Conservation (phyloP, 1,140 invertebrate species). For the Asobara japonica region DNA sequence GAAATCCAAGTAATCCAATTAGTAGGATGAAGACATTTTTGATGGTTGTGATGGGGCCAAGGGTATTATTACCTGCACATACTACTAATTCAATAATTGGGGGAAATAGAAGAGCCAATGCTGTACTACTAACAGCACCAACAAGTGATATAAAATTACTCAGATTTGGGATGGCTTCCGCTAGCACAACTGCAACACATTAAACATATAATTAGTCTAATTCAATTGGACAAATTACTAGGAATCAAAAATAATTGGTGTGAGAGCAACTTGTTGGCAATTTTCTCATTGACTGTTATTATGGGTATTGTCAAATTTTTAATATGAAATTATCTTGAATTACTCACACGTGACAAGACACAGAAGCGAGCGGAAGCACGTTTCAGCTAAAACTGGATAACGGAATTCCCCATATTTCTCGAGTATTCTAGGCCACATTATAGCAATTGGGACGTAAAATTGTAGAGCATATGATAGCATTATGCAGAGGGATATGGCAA, state of each 20-base stretch:
- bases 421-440: constrained; percentile 70
- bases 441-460: constrained; percentile 83
- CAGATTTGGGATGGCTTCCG: constrained; percentile 83
- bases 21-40: constrained; percentile 76
- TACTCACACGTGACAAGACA: constrained; percentile 83
- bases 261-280: not conserved
- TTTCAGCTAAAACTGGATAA: constrained; percentile 69
- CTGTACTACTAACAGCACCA: constrained; percentile 87
- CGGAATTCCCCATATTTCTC: constrained; percentile 66
- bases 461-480: constrained; percentile 86
- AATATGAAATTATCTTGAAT: not conserved
- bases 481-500: constrained; percentile 80
- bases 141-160: constrained; percentile 90
- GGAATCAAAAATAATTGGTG: not conserved
- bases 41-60: constrained; percentile 60
- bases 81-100: constrained; percentile 85
- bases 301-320: not conserved
- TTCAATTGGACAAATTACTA: not conserved
- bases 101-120: constrained; percentile 88
- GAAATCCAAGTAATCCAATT: constrained; percentile 76
- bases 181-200: constrained; percentile 79
- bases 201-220: not conserved
- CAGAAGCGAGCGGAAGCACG: constrained; percentile 71
- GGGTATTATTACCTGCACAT: constrained; percentile 63
- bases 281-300: not conserved